These are phyloP conservation scores for Chaenocephalus aceratus DNA, from an alignment of 2,113 vertebrate genomes.

Conservation along the genomic window DNA sequence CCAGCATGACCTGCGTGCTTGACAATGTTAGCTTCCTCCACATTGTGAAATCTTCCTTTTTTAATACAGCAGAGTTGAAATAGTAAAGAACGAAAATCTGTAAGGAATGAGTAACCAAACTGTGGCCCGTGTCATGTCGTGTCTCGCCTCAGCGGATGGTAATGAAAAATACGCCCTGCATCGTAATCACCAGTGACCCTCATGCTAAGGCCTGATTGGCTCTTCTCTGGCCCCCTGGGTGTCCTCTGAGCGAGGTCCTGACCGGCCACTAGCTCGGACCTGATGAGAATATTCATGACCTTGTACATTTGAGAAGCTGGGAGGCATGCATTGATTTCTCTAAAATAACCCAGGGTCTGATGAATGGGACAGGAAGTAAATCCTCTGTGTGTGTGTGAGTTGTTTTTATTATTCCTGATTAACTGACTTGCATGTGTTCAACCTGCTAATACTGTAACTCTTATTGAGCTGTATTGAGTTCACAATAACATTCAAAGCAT, in stretches of 20 bases:
- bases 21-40: conserved; percentile 19
- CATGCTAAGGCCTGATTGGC: conserved; percentile 63
- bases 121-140: conserved; percentile 57
- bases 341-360: conserved; percentile 52
- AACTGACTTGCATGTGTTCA: conserved; percentile 31
- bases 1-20: neutral
- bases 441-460: neutral
- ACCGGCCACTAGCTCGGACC: conserved; percentile 54
- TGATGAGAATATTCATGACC: conserved; percentile 77
- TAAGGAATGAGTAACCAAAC: conserved; percentile 47
- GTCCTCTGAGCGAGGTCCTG: conserved; percentile 74
- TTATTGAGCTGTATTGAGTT: neutral
- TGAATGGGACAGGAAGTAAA: neutral
- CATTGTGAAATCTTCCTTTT: conserved; percentile 25
- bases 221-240: conserved; percentile 57
- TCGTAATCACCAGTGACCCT: conserved; percentile 75
- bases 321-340: conserved; percentile 60
- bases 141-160: conserved; percentile 63
- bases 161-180: conserved; percentile 72
- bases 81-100: conserved; percentile 25
- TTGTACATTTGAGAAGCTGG: conserved; percentile 43
- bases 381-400: neutral
- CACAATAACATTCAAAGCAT: conserved; percentile 18
- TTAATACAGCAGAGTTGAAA: conserved; percentile 22
- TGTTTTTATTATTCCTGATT: neutral